Conservation (phyloP, 2,113 vertebrate species). For the Hemicordylus capensis region DNA sequence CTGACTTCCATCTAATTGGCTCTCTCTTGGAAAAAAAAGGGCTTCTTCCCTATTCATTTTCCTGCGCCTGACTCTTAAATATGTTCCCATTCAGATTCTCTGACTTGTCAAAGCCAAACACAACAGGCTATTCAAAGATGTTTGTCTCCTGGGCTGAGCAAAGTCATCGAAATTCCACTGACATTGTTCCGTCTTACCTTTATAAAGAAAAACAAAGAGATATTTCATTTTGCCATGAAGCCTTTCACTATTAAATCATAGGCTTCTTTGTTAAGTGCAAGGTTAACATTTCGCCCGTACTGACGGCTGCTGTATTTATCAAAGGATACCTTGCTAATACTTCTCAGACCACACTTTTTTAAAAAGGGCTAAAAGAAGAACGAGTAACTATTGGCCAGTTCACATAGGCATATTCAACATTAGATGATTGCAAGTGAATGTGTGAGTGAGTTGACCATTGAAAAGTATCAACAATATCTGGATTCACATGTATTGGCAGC, state of each 20-base stretch:
- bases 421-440: no score
- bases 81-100: background rate
- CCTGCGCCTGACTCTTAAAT: background rate
- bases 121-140: rapidly evolving
- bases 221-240: slow-evolving; percentile 49
- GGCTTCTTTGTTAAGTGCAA: slow-evolving; percentile 60
- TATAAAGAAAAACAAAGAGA: slow-evolving; percentile 8
- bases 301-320: slow-evolving; percentile 59
- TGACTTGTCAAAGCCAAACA: background rate
- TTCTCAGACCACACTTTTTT: slow-evolving; percentile 43
- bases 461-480: no score
- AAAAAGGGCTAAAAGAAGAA: slow-evolving; percentile 2
- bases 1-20: slow-evolving; percentile 20
- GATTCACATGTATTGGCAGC: no score
- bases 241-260: slow-evolving; percentile 61
- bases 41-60: background rate
- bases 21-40: background rate
- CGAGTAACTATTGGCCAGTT: background rate
- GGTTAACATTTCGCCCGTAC: slow-evolving; percentile 59
- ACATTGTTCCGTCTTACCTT: background rate
- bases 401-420: background rate
- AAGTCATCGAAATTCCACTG: background rate
- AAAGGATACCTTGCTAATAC: slow-evolving; percentile 47
- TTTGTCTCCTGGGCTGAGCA: rapidly evolving
- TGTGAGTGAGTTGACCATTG: no score